Conservation (phyloP, 2,888 invertebrate genomes). For the Troides helena region DNA sequence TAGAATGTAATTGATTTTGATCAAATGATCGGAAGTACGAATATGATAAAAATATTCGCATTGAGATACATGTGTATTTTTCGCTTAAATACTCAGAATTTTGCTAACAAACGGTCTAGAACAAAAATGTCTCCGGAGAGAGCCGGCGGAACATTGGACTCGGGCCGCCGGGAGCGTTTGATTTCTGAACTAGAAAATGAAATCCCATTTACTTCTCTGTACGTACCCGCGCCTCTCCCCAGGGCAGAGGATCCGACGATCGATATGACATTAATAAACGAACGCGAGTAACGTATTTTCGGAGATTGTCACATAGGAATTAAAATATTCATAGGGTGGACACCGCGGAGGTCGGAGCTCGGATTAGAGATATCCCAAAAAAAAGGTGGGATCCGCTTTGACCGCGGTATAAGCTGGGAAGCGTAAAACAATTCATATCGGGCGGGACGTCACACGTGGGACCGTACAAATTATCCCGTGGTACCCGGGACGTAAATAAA, state of each 20-base stretch:
- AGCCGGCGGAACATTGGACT: conserved; percentile 50
- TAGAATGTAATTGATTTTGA: neutral
- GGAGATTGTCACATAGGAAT: conserved; percentile 58
- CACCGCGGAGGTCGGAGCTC: conserved; percentile 51
- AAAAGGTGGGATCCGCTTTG: conserved; percentile 54
- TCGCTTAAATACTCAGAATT: conserved; percentile 38
- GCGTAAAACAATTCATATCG: conserved; percentile 57
- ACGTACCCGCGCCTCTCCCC: conserved; percentile 49
- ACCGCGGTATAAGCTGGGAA: conserved; percentile 40
- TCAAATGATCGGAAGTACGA: neutral
- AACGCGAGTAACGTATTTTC: conserved; percentile 62
- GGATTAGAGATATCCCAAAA: conserved; percentile 57
- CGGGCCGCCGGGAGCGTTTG: conserved; percentile 61
- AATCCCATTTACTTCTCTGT: conserved; percentile 65
- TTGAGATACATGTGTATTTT: conserved; percentile 36
- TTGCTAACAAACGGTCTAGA: conserved; percentile 50
- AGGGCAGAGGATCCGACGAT: conserved; percentile 47
- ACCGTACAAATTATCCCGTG: conserved; percentile 40
- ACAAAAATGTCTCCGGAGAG: conserved; percentile 51
- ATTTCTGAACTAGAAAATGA: conserved; percentile 76
- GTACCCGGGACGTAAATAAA: conserved; percentile 49
- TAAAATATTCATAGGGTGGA: conserved; percentile 73
- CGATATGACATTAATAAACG: conserved; percentile 72
- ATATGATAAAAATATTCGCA: conserved; percentile 57
- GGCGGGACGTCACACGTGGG: conserved; percentile 34